phyloP scores from a whole-genome alignment of 2,888 invertebrate genomes.

The Nemoura dubitans region DNA sequence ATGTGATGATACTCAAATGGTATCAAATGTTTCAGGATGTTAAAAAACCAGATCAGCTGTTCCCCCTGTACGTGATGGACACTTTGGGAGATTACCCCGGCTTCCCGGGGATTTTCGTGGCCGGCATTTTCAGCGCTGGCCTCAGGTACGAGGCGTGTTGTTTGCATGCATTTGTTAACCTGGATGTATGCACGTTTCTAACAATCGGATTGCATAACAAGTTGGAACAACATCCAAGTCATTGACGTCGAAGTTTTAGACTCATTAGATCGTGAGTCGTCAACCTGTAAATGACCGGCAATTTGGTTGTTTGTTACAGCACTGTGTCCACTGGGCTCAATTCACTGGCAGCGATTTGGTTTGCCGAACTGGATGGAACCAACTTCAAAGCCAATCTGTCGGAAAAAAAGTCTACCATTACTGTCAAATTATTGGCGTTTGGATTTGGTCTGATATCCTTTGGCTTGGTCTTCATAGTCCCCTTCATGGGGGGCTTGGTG shows the following conservation, averaged over 20 bases:
- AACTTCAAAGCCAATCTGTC: conserved; percentile 52
- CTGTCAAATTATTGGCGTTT: conserved; percentile 62
- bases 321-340: conserved; percentile 67
- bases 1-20: no score
- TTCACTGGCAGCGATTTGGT: conserved; percentile 64
- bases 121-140: conserved; percentile 67
- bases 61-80: conserved; percentile 66
- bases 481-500: conserved; percentile 63
- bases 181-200: no score
- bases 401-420: conserved; percentile 55
- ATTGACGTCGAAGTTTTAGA: not conserved
- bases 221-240: no score
- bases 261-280: not conserved
- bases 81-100: conserved; percentile 61
- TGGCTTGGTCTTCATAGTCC: conserved; percentile 62
- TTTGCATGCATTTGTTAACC: no score
- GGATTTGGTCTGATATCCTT: conserved; percentile 61
- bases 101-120: conserved; percentile 66
- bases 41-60: conserved; percentile 58
- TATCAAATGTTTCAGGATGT: conserved; percentile 55
- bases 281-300: no score
- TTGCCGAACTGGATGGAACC: conserved; percentile 60
- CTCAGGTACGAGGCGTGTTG: conserved; percentile 59
- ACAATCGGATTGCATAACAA: no score
- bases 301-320: conserved; percentile 55